Percentiles rank a stretch among this genome's conserved stretches.
phyloP scores from a whole-genome alignment of 2,888 invertebrate genomes.

The Mycalesis mineus region DNA sequence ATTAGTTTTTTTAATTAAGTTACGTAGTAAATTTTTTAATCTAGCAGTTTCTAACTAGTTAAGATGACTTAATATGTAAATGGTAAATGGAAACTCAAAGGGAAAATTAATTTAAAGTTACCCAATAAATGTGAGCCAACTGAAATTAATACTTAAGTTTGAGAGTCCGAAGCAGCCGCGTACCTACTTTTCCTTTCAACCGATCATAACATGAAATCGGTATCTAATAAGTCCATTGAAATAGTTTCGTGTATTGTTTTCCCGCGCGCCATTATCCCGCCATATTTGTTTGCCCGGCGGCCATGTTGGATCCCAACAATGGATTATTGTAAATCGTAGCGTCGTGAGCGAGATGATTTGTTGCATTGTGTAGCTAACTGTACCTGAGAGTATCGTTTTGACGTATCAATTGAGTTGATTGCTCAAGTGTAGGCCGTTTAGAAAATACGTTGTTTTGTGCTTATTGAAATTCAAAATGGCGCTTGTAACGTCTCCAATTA shows the following conservation, averaged over 20 bases:
- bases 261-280: slow-evolving; percentile 18
- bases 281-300: slow-evolving; percentile 27
- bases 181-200: not conserved
- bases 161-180: not conserved
- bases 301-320: slow-evolving; percentile 33
- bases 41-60: no score
- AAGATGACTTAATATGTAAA: no score
- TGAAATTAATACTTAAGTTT: not conserved
- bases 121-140: not conserved
- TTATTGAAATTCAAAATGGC: slow-evolving; percentile 1
- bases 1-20: no score
- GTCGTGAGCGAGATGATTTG: slow-evolving; percentile 37
- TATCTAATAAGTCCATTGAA: slow-evolving; percentile 9
- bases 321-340: slow-evolving; percentile 39
- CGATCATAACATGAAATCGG: slow-evolving; percentile 4
- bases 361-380: slow-evolving; percentile 36
- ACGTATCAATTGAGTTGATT: slow-evolving; percentile 39
- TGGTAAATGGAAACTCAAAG: no score
- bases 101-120: no score
- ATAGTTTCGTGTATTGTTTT: slow-evolving; percentile 16
- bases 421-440: slow-evolving; percentile 31
- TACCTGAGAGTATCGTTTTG: slow-evolving; percentile 36
- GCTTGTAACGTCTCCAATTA: slow-evolving; percentile 1
- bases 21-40: no score
- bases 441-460: not conserved